Conservation (phyloP, 2,888 invertebrate species). For the Melolontha melolontha region DNA sequence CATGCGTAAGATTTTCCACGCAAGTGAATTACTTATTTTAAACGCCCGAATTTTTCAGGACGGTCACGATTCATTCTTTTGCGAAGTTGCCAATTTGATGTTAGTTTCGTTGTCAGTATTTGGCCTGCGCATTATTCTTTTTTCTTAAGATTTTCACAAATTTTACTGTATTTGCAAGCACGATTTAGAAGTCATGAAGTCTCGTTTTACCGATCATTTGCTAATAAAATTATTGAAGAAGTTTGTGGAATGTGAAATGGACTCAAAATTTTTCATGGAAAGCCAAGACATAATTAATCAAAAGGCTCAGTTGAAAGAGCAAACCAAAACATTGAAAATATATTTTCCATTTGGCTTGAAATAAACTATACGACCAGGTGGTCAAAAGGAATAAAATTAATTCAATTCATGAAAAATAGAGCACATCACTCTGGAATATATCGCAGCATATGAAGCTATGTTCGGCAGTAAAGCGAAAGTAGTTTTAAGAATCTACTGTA, state of each 20-base stretch:
- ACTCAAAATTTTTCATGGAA: constrained; percentile 59
- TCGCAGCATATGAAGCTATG: constrained; percentile 42
- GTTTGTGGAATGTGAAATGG: constrained; percentile 55
- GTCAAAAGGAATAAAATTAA: constrained; percentile 31
- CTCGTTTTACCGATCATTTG: too few species aligned
- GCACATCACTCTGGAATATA: constrained; percentile 39
- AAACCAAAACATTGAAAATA: constrained; percentile 6
- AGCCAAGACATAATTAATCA: constrained; percentile 58
- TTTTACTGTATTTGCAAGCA: too few species aligned
- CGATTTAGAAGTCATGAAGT: too few species aligned
- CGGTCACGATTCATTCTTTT: too few species aligned
- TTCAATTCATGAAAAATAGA: constrained; percentile 44
- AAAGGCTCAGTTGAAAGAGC: constrained; percentile 1
- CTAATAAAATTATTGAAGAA: constrained; percentile 51
- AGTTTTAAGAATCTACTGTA: too few species aligned
- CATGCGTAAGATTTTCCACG: too few species aligned
- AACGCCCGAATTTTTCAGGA: too few species aligned
- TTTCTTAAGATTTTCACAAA: too few species aligned
- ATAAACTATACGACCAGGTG: constrained; percentile 37
- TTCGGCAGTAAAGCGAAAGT: constrained; percentile 12
- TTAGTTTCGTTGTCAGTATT: too few species aligned
- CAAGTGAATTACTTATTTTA: too few species aligned
- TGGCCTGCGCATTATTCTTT: too few species aligned
- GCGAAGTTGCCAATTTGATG: too few species aligned
- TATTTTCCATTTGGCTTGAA: constrained; percentile 19